Base-by-base conservation (phyloP, 2,797 vertebrate genomes). In the Rhinella marina region DNA sequence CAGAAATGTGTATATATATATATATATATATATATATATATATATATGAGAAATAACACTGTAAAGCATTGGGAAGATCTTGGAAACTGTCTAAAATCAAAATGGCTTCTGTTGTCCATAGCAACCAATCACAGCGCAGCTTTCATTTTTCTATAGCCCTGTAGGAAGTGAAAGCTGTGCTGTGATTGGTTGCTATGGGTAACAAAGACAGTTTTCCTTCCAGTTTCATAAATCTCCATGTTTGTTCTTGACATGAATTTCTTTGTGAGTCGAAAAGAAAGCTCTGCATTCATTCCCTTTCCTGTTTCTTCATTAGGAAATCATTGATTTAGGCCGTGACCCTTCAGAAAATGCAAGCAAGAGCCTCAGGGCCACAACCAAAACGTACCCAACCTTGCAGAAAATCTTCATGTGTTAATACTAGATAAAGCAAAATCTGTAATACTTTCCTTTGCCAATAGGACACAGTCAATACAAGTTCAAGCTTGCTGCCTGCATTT, bases 341-440 rank as follows among this genome's bases (percentile, higher is more conserved):
- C 88, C 85, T 86, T 79, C 84, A 68, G 68, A 89, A 89, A 83
- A 89, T 82, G 72, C 80, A 56, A 62, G 48, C 66, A 73, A 70
- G n/a, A 70, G 73, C 88, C 85, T 52, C 23, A 29, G 85, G 88
- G 85, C 73, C 70, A 48, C 50, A 72, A 41, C 85, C 73, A 84
- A 77, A 89, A 83, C 77, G 52, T 84, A 86, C 83, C 88, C 82
- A 86, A 70, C 85, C 88, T 87, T 87, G 88, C 73, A 80, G 81
- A 82, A 87, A 80, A 86, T 84, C 73, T 87, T 87, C 85, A 84
- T 76, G 62, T 87, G 88, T 57, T 80, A 87, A 83, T 70, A 83
- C 62, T 2, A 89, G 85, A 89, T 89, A 89, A 89, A 89, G 70
- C 64, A 79, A 86, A 86, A 89, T 89, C 75, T 82, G 32, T 79